phyloP scores from a whole-genome alignment of 2,113 vertebrate species.

The Melanotaenia duboulayi region DNA sequence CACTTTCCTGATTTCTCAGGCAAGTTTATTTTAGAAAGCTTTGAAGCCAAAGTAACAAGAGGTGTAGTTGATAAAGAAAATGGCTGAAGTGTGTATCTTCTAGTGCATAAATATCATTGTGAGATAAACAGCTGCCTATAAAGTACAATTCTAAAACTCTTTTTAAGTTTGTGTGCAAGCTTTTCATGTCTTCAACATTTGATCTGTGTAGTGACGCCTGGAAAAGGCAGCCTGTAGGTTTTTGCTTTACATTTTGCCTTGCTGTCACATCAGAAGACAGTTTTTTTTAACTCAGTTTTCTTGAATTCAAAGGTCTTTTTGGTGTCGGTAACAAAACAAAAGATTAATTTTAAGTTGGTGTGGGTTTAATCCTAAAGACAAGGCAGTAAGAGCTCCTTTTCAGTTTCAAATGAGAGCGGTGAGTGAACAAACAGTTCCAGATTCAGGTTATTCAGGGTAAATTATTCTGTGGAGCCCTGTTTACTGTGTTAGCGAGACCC shows the following conservation, averaged over 20 bases:
- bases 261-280: slow-evolving; percentile 1
- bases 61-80: slow-evolving; percentile 16
- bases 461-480: no score
- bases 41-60: slow-evolving; percentile 3
- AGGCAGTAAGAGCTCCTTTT: no score
- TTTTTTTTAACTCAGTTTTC: neutral
- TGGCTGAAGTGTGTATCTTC: neutral
- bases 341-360: no score
- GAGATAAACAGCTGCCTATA: neutral
- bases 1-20: slow-evolving; percentile 8
- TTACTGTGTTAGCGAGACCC: no score
- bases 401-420: no score
- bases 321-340: no score
- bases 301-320: neutral
- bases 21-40: neutral
- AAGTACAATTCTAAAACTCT: slow-evolving; percentile 4
- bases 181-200: slow-evolving; percentile 10
- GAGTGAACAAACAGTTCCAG: no score
- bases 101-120: slow-evolving; percentile 14
- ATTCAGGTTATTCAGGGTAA: no score
- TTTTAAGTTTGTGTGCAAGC: slow-evolving; percentile 4
- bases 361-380: no score
- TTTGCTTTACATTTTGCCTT: neutral
- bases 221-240: neutral
- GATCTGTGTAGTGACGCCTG: neutral